These are phyloP conservation scores for Chaetodon trifascialis DNA, from an alignment of 2,113 vertebrate species.

Conservation along the genomic window DNA sequence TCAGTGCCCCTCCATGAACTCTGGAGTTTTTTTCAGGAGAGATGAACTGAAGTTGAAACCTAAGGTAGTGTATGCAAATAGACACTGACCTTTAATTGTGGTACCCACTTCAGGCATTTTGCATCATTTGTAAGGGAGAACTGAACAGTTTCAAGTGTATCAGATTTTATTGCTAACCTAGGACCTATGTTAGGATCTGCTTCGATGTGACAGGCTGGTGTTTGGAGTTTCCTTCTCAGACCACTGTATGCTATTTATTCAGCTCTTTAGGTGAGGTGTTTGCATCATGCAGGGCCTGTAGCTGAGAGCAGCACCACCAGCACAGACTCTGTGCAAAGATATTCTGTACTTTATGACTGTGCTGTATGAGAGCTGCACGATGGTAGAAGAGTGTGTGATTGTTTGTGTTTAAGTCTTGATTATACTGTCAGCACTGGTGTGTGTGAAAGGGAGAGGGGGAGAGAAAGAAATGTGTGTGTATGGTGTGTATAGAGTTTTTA, in stretches of 20 bases:
- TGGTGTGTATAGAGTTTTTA: background rate
- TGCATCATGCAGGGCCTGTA: background rate
- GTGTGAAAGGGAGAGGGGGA: background rate
- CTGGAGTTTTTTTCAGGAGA: background rate
- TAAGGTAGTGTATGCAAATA: too few species aligned
- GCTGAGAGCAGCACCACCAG: background rate
- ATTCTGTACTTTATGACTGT: background rate
- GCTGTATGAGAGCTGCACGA: background rate
- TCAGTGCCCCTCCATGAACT: too few species aligned
- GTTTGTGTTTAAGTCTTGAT: conserved; percentile 9
- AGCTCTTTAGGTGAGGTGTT: background rate
- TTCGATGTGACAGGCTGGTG: background rate
- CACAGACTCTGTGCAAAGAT: background rate
- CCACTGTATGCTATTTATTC: too few species aligned
- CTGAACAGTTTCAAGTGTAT: background rate
- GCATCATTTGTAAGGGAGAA: background rate
- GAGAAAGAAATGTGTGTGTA: background rate
- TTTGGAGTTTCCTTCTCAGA: too few species aligned
- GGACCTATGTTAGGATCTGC: background rate
- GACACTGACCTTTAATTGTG: background rate
- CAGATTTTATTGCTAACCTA: background rate
- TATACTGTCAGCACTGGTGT: background rate
- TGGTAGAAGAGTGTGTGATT: background rate
- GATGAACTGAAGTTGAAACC: background rate
- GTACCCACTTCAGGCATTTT: background rate